These are phyloP conservation scores for Pardalotus punctatus DNA, from an alignment of 2,113 vertebrate species.

Conservation along the genomic window DNA sequence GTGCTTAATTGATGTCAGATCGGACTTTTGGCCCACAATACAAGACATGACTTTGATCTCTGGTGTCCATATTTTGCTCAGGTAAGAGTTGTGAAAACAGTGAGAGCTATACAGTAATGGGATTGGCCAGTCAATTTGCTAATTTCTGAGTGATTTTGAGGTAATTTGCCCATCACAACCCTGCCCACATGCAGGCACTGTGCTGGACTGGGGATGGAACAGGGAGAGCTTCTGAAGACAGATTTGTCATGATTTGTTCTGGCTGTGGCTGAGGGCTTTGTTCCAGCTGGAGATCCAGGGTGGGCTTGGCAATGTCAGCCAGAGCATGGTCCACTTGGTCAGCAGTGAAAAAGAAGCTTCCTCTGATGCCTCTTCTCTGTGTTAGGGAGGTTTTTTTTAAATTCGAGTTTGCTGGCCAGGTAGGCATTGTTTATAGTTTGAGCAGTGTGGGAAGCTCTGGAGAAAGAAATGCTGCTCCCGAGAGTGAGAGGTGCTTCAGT, in stretches of 20 bases:
- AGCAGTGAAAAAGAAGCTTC: not conserved
- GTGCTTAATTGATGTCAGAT: not conserved
- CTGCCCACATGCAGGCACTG: accelerated
- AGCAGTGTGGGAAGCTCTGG: not conserved
- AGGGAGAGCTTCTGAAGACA: not conserved
- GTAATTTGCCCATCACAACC: not conserved
- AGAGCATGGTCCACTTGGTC: accelerated
- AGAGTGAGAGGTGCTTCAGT: accelerated
- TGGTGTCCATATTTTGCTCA: not conserved
- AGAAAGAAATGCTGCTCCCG: not conserved
- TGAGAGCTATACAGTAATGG: not conserved
- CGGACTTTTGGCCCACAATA: not conserved
- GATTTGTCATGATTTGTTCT: not conserved
- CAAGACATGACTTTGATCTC: not conserved
- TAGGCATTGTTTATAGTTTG: not conserved
- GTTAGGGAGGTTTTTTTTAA: not conserved
- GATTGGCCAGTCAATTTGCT: not conserved
- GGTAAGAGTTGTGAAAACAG: not conserved
- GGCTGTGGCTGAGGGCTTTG: not conserved
- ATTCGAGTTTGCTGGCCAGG: not conserved
- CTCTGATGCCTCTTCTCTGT: not conserved
- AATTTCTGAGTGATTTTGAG: not conserved
- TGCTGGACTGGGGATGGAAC: not conserved
- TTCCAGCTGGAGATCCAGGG: not conserved
- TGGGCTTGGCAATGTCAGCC: not conserved